Evolutionary conservation across 2,888 invertebrate genomes (phyloP).

Genomic region (Pterostichus niger): DNA sequence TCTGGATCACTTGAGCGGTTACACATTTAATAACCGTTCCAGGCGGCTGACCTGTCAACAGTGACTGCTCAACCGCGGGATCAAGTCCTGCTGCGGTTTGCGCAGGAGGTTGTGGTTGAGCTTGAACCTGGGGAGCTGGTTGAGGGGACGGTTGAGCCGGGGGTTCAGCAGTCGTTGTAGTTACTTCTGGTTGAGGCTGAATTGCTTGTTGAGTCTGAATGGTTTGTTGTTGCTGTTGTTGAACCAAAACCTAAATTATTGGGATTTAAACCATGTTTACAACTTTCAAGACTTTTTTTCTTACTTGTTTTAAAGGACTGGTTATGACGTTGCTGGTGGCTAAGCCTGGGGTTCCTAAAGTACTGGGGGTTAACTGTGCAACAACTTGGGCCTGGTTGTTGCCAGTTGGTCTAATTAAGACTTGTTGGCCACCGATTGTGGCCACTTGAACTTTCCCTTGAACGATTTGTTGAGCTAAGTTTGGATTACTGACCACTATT

Average conservation of each 20-base stretch:
- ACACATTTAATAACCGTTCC: constrained; percentile 93
- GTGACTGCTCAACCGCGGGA: constrained; percentile 83
- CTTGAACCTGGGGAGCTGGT: constrained; percentile 69
- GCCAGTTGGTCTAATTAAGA: constrained; percentile 88
- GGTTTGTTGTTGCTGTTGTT: constrained; percentile 69
- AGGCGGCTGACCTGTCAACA: constrained; percentile 89
- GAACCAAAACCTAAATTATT: not conserved
- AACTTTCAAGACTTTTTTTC: not conserved
- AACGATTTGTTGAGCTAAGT: constrained; percentile 89
- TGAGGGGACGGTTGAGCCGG: constrained; percentile 67
- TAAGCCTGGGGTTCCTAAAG: constrained; percentile 60
- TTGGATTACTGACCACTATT: constrained; percentile 88
- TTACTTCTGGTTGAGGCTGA: constrained; percentile 63
- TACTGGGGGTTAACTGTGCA: constrained; percentile 81
- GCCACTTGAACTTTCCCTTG: constrained; percentile 91
- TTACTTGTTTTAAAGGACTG: constrained; percentile 63
- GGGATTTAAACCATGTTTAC: not conserved
- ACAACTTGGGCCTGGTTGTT: constrained; percentile 90
- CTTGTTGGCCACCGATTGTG: constrained; percentile 91
- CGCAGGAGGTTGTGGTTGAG: constrained; percentile 69
- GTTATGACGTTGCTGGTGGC: constrained; percentile 40
- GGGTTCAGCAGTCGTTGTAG: constrained; percentile 68
- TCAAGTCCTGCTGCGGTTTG: constrained; percentile 70
- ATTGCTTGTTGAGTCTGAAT: constrained; percentile 67
- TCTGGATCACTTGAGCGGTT: constrained; percentile 92